These are phyloP conservation scores for Phylloscopus whistleri DNA, from an alignment of 2,113 vertebrate genomes.

Conservation along the genomic window DNA sequence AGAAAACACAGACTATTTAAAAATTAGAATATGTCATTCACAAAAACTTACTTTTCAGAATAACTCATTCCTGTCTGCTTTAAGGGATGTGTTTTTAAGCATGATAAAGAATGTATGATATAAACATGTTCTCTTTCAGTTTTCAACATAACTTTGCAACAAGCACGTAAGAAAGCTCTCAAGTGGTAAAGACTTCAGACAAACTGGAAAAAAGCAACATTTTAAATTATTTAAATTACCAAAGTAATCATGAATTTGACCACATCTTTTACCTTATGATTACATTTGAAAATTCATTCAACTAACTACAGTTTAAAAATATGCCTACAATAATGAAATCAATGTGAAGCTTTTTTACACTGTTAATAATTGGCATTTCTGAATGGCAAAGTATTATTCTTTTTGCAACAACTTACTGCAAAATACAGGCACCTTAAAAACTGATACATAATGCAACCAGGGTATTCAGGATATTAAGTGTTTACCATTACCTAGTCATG, in stretches of 20 bases:
- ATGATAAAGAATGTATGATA: not conserved
- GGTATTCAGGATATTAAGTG: not conserved
- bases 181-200: constrained; percentile 10
- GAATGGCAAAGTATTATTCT: constrained; percentile 23
- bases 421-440: constrained; percentile 58
- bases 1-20: constrained; percentile 17
- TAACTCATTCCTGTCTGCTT: not conserved
- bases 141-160: not conserved
- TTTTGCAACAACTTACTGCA: constrained; percentile 25
- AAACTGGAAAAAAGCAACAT: constrained; percentile 28
- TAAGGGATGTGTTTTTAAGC: not conserved
- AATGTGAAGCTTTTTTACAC: not conserved
- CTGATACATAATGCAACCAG: constrained; percentile 28
- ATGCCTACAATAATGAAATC: not conserved
- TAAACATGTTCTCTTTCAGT: not conserved
- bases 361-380: constrained; percentile 25
- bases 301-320: not conserved
- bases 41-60: not conserved
- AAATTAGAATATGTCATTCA: not conserved
- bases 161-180: not conserved
- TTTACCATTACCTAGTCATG: constrained; percentile 19
- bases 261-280: constrained; percentile 31
- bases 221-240: constrained; percentile 20
- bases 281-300: constrained; percentile 8
- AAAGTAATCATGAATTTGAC: not conserved